These are phyloP conservation scores for Empidonax alnorum DNA, from an alignment of 2,113 vertebrate species.

Conservation along the genomic window DNA sequence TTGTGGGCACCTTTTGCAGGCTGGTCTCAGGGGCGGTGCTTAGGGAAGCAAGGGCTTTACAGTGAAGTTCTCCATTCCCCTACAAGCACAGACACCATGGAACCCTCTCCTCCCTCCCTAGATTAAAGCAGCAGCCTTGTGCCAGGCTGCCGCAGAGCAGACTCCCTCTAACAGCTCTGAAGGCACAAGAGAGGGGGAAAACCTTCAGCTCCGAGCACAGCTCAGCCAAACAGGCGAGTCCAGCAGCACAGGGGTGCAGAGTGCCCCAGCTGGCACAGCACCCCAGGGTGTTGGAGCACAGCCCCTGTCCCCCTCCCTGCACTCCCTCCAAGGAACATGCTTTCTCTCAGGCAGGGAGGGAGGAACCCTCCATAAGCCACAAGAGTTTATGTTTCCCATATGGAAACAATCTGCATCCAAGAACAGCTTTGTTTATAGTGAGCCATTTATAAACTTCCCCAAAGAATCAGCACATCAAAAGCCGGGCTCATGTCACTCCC, in stretches of 20 bases:
- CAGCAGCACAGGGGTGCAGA: neutral
- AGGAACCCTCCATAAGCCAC: neutral
- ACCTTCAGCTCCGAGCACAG: fast-evolving
- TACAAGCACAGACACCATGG: neutral
- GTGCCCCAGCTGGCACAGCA: neutral
- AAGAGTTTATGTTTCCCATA: conserved; percentile 19
- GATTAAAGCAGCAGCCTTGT: neutral
- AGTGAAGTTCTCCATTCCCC: fast-evolving
- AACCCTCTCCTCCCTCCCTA: neutral
- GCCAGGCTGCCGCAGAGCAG: neutral
- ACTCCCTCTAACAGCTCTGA: neutral
- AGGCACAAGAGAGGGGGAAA: neutral
- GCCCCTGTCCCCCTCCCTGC: neutral
- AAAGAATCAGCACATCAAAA: conserved; percentile 26
- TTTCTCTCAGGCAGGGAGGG: neutral
- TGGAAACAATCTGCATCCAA: conserved; percentile 59
- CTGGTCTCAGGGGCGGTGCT: neutral
- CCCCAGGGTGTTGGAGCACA: neutral
- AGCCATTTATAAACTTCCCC: conserved; percentile 49
- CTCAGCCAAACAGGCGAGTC: neutral
- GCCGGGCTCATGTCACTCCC: conserved; percentile 26
- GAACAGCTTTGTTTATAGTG: conserved; percentile 50
- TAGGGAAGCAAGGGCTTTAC: neutral
- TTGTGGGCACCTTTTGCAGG: neutral
- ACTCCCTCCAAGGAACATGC: neutral